Evolutionary conservation across 2,113 vertebrate genomes (phyloP).

Genomic region (Perognathus longimembris): DNA sequence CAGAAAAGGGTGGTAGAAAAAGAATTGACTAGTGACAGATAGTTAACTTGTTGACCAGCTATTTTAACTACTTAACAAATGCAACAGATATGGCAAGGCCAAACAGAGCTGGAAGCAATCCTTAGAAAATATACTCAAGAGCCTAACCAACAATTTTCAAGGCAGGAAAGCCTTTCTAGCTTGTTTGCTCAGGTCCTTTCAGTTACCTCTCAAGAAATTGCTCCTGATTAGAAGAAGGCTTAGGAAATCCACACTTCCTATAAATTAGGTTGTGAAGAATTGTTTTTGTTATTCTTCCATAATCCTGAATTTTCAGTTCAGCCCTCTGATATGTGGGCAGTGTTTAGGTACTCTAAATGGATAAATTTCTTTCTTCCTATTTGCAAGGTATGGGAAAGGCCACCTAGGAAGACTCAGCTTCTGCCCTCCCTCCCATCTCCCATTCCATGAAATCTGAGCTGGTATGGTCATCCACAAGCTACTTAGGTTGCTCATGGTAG

Average conservation of each 20-base stretch:
- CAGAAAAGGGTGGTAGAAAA: neutral
- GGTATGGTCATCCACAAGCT: neutral
- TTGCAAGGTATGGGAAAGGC: too few relatives aligned
- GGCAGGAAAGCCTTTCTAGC: neutral
- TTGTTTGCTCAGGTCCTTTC: neutral
- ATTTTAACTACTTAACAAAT: neutral
- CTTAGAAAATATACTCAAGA: neutral
- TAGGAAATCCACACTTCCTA: neutral
- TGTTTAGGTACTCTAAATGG: neutral
- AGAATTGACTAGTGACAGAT: neutral
- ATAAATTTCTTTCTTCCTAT: neutral
- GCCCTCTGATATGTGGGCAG: neutral
- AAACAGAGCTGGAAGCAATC: neutral
- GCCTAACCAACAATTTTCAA: neutral
- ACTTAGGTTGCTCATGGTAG: neutral
- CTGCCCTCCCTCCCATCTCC: neutral
- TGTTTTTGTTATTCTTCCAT: neutral
- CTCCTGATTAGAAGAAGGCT: neutral
- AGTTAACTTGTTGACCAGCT: neutral
- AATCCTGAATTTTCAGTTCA: neutral
- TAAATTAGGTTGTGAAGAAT: neutral
- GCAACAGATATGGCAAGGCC: neutral
- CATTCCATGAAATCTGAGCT: neutral
- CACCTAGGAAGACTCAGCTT: neutral
- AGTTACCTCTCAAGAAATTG: neutral